Percentiles rank a stretch among this genome's conserved stretches.
Evolutionary conservation across 2,113 vertebrate species (phyloP).

Genomic region (Silurus meridionalis): DNA sequence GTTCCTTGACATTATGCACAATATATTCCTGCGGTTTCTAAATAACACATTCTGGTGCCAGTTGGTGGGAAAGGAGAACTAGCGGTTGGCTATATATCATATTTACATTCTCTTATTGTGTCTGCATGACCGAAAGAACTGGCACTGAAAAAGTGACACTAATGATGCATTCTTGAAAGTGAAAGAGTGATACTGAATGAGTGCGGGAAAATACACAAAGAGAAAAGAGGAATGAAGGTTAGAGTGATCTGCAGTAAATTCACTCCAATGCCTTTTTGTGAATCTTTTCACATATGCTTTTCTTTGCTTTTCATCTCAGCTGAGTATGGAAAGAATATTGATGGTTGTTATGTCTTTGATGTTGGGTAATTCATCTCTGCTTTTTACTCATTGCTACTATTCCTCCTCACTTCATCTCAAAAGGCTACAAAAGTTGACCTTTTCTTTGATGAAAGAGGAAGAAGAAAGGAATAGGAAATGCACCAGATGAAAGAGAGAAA

Average conservation of each 20-base stretch:
- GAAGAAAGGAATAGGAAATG: not conserved
- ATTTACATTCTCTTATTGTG: not conserved
- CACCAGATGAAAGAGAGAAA: conserved; percentile 15
- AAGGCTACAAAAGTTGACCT: conserved; percentile 27
- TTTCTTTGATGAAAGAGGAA: conserved; percentile 9
- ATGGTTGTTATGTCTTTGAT: conserved; percentile 47
- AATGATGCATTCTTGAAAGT: conserved; percentile 34
- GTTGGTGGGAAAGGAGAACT: not conserved
- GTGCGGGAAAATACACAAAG: not conserved
- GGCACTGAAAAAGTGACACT: conserved; percentile 31
- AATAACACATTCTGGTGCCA: not conserved
- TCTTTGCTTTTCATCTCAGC: conserved; percentile 41
- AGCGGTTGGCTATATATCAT: not conserved
- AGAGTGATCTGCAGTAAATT: conserved; percentile 35
- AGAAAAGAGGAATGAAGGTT: not conserved
- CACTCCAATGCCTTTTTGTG: conserved; percentile 31
- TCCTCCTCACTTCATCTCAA: conserved; percentile 18
- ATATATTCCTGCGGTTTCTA: not conserved
- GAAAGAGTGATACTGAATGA: conserved; percentile 2
- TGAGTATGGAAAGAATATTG: conserved; percentile 49
- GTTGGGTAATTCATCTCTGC: conserved; percentile 35
- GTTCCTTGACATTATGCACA: not conserved
- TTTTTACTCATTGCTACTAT: conserved; percentile 12
- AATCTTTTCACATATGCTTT: conserved; percentile 36
- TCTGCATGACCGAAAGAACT: not conserved